phyloP scores from a whole-genome alignment of 2,113 vertebrate genomes.

The Pionites leucogaster region DNA sequence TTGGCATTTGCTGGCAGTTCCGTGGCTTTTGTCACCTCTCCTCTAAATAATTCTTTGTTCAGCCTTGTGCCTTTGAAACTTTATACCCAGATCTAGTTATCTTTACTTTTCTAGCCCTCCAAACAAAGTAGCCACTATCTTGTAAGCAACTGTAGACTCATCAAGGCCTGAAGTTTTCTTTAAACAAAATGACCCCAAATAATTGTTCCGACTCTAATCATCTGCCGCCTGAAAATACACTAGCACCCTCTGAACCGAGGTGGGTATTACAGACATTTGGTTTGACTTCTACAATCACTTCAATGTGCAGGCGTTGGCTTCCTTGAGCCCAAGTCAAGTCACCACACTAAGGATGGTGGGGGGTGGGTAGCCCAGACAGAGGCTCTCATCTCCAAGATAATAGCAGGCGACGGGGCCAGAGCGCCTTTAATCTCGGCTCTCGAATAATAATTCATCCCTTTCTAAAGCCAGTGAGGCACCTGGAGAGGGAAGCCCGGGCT shows the following conservation, averaged over 20 bases:
- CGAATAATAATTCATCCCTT: neutral
- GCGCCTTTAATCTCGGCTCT: conserved; percentile 3
- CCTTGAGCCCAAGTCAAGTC: neutral
- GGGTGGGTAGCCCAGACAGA: neutral
- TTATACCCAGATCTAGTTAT: conserved; percentile 44
- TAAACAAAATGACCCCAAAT: neutral
- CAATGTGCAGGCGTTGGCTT: neutral
- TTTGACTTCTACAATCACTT: conserved; percentile 41
- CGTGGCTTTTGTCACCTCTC: conserved; percentile 56
- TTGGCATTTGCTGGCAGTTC: conserved; percentile 49
- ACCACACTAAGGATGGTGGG: neutral
- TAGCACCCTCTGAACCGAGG: neutral
- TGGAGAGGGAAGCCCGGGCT: neutral
- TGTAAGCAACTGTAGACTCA: neutral
- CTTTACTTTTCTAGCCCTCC: conserved; percentile 44
- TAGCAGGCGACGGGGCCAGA: neutral
- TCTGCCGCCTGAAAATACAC: neutral
- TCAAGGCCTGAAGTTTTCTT: neutral
- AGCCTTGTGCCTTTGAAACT: conserved; percentile 61
- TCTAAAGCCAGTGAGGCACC: conserved; percentile 25
- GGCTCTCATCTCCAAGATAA: conserved; percentile 24
- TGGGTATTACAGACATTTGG: neutral
- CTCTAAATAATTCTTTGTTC: conserved; percentile 60
- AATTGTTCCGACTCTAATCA: neutral
- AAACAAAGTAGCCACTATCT: conserved; percentile 2